These are phyloP conservation scores for Ericerus pela DNA, from an alignment of 1,140 invertebrate species.

Conservation along the genomic window DNA sequence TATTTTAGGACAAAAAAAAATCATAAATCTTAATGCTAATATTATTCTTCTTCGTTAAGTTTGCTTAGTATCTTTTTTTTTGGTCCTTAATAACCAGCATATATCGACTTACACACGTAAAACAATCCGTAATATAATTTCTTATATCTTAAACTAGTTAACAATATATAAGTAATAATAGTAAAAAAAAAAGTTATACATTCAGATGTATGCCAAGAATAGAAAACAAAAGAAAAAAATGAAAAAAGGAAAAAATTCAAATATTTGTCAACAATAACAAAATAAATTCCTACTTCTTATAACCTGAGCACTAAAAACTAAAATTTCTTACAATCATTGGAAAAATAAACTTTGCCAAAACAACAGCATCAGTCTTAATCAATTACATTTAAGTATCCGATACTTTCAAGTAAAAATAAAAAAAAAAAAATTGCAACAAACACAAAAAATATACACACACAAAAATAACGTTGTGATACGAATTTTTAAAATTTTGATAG, in stretches of 20 bases:
- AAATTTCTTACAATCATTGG: slow-evolving; percentile 8
- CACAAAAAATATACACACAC: slow-evolving; percentile 9
- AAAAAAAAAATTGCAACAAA: slow-evolving; percentile 12
- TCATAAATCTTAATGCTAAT: neutral
- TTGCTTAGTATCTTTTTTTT: slow-evolving; percentile 6
- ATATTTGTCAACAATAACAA: slow-evolving; percentile 12
- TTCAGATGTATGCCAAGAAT: slow-evolving; percentile 6
- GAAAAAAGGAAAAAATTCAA: slow-evolving; percentile 6
- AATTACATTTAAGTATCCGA: slow-evolving; percentile 12
- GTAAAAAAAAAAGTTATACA: neutral
- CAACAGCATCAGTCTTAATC: slow-evolving; percentile 12
- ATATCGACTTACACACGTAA: slow-evolving; percentile 6
- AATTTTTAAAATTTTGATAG: slow-evolving; percentile 1
- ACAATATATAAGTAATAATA: slow-evolving; percentile 7
- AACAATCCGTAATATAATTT: slow-evolving; percentile 9
- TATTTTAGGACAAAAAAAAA: too few species aligned
- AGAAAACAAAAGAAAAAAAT: slow-evolving; percentile 8
- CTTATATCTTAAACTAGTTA: slow-evolving; percentile 9
- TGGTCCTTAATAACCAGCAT: slow-evolving; percentile 11
- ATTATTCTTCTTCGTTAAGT: slow-evolving; percentile 2
- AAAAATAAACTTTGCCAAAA: slow-evolving; percentile 12
- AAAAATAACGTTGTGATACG: slow-evolving; percentile 12
- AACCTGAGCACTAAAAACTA: slow-evolving; percentile 12
- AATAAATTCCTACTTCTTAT: slow-evolving; percentile 6
- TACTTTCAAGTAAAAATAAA: slow-evolving; percentile 3